These are phyloP conservation scores for Gnathonemus echidnorhynchus DNA, from an alignment of 2,113 vertebrate species.

Conservation along the genomic window DNA sequence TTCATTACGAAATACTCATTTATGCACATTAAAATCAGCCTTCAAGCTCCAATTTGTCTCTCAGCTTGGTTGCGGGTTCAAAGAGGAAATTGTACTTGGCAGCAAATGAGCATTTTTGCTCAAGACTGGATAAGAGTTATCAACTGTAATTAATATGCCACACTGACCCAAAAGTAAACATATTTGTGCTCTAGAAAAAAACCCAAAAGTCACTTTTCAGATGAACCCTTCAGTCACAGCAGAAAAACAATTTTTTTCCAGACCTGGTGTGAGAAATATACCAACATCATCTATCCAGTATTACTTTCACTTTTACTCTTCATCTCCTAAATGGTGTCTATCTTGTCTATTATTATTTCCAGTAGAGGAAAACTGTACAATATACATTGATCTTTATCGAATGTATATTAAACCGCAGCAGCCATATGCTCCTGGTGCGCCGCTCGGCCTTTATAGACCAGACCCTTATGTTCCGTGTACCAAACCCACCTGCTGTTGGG, in stretches of 20 bases:
- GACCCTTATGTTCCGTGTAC: slow-evolving; percentile 46
- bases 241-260: not conserved
- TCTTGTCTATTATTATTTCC: not conserved
- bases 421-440: not conserved
- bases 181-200: not conserved
- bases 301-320: not conserved
- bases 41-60: not conserved
- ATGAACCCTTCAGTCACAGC: not conserved
- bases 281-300: not conserved
- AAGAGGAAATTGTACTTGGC: slow-evolving; percentile 5
- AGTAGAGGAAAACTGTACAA: not conserved
- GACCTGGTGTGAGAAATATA: not conserved
- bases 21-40: not conserved
- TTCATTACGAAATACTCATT: not conserved
- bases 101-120: not conserved
- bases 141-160: not conserved
- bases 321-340: not conserved
- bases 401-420: not conserved
- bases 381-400: not conserved
- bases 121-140: not conserved
- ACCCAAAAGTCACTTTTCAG: not conserved
- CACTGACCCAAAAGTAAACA: not conserved
- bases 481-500: slow-evolving; percentile 18
- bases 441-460: slow-evolving; percentile 8
- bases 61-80: not conserved